Percentiles rank a stretch among this genome's conserved stretches.
These are phyloP conservation scores for Mercenaria mercenaria DNA, from an alignment of 1,140 invertebrate genomes.

Conservation along the genomic window DNA sequence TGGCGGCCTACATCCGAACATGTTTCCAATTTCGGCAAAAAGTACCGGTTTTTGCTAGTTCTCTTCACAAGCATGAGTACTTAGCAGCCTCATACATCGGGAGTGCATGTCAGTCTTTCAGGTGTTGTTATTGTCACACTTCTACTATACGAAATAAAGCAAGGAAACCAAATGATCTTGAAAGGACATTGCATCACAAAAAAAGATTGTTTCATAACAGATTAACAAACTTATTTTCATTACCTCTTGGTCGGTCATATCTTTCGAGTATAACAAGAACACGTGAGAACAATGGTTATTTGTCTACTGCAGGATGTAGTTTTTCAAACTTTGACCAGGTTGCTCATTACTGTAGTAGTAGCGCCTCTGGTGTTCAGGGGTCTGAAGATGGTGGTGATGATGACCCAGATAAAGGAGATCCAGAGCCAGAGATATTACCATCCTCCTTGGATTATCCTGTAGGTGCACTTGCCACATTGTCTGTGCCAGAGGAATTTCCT, in stretches of 20 bases:
- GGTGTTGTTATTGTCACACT: background rate
- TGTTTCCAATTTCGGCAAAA: constrained; percentile 7
- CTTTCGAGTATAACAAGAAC: too few species aligned
- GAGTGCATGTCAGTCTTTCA: background rate
- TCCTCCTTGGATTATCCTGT: constrained; percentile 28
- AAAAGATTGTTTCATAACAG: background rate
- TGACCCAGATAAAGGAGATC: background rate
- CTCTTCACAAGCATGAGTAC: background rate
- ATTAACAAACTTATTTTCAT: background rate
- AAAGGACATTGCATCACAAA: constrained; percentile 52
- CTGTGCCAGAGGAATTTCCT: constrained; percentile 99
- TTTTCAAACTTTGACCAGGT: background rate
- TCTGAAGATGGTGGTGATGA: constrained; percentile 43
- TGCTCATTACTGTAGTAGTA: background rate
- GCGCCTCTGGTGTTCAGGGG: background rate
- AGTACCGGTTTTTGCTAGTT: background rate
- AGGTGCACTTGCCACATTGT: constrained; percentile 88
- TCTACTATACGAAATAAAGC: background rate
- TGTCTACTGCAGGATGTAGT: background rate
- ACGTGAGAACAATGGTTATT: background rate
- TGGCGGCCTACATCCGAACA: constrained; percentile 55
- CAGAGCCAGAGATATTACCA: background rate
- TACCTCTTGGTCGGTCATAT: background rate
- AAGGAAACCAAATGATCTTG: background rate
- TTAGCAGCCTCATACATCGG: background rate